A percentile compares a stretch with the other conserved stretches of the same genome.
These are phyloP conservation scores for Gallinago undulata DNA, from an alignment of 2,113 vertebrate species.

Conservation along the genomic window DNA sequence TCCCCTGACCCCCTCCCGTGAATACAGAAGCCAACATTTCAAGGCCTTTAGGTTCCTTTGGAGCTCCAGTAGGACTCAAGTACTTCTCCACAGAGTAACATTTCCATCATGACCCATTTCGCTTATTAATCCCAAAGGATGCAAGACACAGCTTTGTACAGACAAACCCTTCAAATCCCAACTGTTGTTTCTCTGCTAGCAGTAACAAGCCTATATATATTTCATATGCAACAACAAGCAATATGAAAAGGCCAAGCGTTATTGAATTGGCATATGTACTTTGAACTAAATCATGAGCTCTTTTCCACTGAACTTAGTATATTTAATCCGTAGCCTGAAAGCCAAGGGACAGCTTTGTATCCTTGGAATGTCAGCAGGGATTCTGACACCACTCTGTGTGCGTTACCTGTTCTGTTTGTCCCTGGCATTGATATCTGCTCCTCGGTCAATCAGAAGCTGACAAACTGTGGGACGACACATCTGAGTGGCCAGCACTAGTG, in stretches of 20 bases:
- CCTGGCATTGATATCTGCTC: slow-evolving; percentile 84
- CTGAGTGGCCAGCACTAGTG: slow-evolving; percentile 93
- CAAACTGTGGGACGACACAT: slow-evolving; percentile 92
- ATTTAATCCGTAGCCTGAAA: background rate
- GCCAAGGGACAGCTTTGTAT: background rate
- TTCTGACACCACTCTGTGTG: accelerated
- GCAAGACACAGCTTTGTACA: background rate
- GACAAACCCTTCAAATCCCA: background rate
- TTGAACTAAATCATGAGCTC: background rate
- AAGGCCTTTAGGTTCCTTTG: too few relatives aligned
- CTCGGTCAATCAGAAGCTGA: slow-evolving; percentile 89
- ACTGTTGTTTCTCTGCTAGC: background rate
- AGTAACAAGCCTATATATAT: background rate
- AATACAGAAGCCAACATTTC: background rate
- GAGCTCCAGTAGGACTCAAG: background rate
- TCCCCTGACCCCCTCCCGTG: background rate
- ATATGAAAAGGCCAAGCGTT: accelerated
- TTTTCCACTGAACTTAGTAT: background rate
- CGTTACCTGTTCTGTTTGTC: slow-evolving; percentile 94
- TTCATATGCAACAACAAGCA: background rate
- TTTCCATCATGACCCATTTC: background rate
- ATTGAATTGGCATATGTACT: background rate
- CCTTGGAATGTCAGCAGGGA: background rate
- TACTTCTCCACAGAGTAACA: background rate
- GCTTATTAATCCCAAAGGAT: background rate